phyloP scores from a whole-genome alignment of 2,888 invertebrate species.

The Ophion ellenae region DNA sequence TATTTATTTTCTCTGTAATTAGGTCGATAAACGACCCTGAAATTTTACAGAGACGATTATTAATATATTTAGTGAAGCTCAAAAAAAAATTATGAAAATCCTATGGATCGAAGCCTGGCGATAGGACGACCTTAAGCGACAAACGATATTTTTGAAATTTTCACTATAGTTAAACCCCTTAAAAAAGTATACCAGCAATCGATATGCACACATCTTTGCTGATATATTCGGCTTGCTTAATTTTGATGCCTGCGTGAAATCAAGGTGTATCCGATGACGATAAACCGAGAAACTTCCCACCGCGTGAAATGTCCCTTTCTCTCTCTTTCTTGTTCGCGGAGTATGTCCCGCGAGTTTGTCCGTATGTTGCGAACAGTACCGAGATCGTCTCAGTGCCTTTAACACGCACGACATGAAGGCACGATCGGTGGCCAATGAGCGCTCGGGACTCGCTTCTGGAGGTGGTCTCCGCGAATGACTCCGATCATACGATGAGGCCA shows the following conservation, averaged over 20 bases:
- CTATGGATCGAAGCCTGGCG: too few relatives aligned
- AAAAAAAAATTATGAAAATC: too few relatives aligned
- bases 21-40: too few relatives aligned
- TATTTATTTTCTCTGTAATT: too few relatives aligned
- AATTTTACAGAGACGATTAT: too few relatives aligned
- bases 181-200: too few relatives aligned
- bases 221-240: not conserved
- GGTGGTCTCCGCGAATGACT: constrained; percentile 69
- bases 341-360: constrained; percentile 32
- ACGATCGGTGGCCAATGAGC: constrained; percentile 64
- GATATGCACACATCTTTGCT: too few relatives aligned
- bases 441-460: constrained; percentile 65
- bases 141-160: too few relatives aligned
- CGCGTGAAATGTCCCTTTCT: constrained; percentile 29
- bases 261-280: not conserved
- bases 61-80: too few relatives aligned
- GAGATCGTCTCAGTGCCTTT: constrained; percentile 31
- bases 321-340: too few relatives aligned
- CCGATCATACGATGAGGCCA: constrained; percentile 70
- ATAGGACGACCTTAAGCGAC: too few relatives aligned
- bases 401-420: constrained; percentile 38
- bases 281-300: constrained; percentile 36
- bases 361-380: constrained; percentile 30
- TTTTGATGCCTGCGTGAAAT: not conserved
- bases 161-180: too few relatives aligned